A percentile compares a stretch with the other conserved stretches of the same genome.
Conservation (phyloP, 35 echinoderm and acorn worm species). For the Anneissia japonica region DNA sequence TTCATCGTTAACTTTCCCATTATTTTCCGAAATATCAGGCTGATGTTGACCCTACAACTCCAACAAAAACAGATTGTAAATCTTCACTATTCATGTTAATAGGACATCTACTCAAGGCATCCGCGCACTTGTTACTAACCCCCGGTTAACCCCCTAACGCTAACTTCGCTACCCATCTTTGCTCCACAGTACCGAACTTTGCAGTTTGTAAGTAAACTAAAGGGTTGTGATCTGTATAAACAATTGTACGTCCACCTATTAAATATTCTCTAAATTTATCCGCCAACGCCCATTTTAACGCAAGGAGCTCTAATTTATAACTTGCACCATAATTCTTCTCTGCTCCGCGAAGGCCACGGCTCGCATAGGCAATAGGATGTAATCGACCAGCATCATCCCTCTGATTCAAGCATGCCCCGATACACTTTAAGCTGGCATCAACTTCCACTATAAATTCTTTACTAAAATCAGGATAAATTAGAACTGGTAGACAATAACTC, state of each 20-base stretch:
- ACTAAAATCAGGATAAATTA: conserved; percentile 20
- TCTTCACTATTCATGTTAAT: too few relatives aligned
- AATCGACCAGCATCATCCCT: not conserved
- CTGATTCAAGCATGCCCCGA: not conserved
- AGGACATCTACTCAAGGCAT: conserved; percentile 25
- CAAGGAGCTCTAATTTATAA: conserved; percentile 31
- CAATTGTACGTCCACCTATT: not conserved
- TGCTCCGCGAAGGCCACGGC: conserved; percentile 15
- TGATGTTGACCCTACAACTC: too few relatives aligned
- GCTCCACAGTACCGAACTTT: conserved; percentile 23
- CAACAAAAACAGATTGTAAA: too few relatives aligned
- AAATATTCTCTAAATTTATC: conserved; percentile 35
- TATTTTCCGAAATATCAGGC: too few relatives aligned
- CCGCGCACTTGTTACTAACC: conserved; percentile 1
- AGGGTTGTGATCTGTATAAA: conserved; percentile 33
- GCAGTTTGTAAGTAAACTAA: conserved; percentile 21
- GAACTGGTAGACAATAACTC: not conserved
- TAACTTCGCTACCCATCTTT: conserved; percentile 23
- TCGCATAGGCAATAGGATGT: conserved; percentile 33
- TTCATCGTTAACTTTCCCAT: too few relatives aligned
- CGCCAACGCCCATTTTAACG: conserved; percentile 31
- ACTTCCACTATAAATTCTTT: not conserved
- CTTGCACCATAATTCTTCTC: not conserved
- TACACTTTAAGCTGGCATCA: not conserved
- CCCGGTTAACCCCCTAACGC: conserved; percentile 11